Conservation (phyloP, 2,797 vertebrate genomes). For the Gouania willdenowi region DNA sequence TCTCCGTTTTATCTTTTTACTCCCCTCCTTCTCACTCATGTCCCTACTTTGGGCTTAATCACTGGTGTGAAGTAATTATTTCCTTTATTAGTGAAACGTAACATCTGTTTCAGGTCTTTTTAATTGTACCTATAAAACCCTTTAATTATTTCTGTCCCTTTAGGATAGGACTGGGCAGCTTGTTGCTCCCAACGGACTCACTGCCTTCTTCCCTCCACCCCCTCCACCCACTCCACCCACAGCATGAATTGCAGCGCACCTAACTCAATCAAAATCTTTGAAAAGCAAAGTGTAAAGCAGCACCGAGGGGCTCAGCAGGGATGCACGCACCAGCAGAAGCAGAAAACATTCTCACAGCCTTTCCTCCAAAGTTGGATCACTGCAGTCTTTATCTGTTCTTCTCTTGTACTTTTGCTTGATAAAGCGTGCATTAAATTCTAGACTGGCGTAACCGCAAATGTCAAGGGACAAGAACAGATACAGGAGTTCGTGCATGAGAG, state of each 20-base stretch:
- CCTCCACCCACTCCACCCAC: constrained; percentile 19
- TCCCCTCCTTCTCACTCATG: constrained; percentile 46
- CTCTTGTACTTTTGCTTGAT: constrained; percentile 30
- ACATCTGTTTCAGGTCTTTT: constrained; percentile 82
- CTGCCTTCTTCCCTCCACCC: constrained; percentile 31
- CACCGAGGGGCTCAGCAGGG: constrained; percentile 21
- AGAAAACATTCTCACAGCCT: constrained; percentile 2
- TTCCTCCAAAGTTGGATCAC: not conserved
- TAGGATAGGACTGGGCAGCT: constrained; percentile 69
- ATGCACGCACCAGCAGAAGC: constrained; percentile 2
- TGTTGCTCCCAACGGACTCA: constrained; percentile 69
- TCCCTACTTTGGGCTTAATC: constrained; percentile 75
- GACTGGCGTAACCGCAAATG: constrained; percentile 40
- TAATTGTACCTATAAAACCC: constrained; percentile 79
- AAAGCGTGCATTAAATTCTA: constrained; percentile 27
- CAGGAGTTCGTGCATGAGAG: constrained; percentile 55
- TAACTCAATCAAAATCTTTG: constrained; percentile 37
- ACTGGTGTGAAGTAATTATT: constrained; percentile 79
- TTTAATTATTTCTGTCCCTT: constrained; percentile 76
- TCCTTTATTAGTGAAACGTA: constrained; percentile 77
- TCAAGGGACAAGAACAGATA: constrained; percentile 24
- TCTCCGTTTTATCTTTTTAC: constrained; percentile 69
- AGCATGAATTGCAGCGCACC: constrained; percentile 25
- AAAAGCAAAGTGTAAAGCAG: constrained; percentile 42
- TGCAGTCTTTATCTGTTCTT: not conserved